Conservation (phyloP, 2,888 invertebrate species). For the Lasioglossum oenotherae region DNA sequence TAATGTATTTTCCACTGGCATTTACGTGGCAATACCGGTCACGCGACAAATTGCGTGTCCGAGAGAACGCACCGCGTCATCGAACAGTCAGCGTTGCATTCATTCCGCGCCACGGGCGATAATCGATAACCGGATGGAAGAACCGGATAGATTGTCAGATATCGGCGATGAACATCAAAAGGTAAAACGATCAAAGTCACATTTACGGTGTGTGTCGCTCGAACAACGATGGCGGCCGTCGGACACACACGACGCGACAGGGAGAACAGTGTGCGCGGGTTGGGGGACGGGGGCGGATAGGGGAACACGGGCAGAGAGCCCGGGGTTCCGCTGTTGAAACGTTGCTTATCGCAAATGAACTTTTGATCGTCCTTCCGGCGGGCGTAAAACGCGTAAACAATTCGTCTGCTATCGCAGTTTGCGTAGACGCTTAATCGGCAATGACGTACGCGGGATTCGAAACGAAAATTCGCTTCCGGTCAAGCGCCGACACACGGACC, state of each 20-base stretch:
- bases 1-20: constrained; percentile 53
- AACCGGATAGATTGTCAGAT: constrained; percentile 61
- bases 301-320: not conserved
- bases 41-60: constrained; percentile 61
- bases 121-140: constrained; percentile 62
- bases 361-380: constrained; percentile 51
- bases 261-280: not conserved
- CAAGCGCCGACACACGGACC: not conserved
- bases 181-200: constrained; percentile 60
- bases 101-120: constrained; percentile 53
- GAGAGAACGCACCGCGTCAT: constrained; percentile 50
- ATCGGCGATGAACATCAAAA: constrained; percentile 62
- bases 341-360: constrained; percentile 50
- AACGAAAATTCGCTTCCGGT: constrained; percentile 36
- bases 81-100: constrained; percentile 51
- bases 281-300: not conserved
- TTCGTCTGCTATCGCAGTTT: constrained; percentile 30
- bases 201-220: constrained; percentile 43
- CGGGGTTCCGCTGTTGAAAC: constrained; percentile 31
- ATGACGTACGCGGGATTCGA: constrained; percentile 34
- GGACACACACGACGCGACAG: not conserved
- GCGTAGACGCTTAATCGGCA: constrained; percentile 39
- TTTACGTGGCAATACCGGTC: constrained; percentile 59
- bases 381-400: constrained; percentile 38
- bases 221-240: constrained; percentile 1